Percentiles rank a stretch among this genome's conserved stretches.
These are phyloP conservation scores for Metridium senile DNA, from an alignment of 92 coral and sea anemone genomes.

Conservation along the genomic window DNA sequence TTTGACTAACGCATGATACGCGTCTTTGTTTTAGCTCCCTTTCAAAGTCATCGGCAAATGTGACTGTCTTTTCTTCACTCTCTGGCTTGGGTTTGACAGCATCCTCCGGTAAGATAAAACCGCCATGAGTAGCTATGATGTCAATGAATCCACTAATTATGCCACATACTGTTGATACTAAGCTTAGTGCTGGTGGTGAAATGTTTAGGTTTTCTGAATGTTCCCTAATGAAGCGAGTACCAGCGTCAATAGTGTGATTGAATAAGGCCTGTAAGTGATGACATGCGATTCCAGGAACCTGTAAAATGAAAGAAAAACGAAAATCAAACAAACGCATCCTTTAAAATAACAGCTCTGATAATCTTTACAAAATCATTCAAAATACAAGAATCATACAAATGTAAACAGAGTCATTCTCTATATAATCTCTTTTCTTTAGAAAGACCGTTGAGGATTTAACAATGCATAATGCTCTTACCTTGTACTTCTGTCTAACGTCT, in stretches of 20 bases:
- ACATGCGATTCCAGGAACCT: slow-evolving; percentile 67
- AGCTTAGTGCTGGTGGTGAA: slow-evolving; percentile 73
- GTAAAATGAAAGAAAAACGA: neutral
- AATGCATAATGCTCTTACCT: too few relatives aligned
- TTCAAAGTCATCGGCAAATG: slow-evolving; percentile 64
- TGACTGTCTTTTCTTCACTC: slow-evolving; percentile 63
- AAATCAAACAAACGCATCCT: too few relatives aligned
- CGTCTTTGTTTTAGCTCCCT: slow-evolving; percentile 35
- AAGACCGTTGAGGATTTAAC: too few relatives aligned
- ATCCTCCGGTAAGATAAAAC: slow-evolving; percentile 27
- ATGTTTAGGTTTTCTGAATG: slow-evolving; percentile 65
- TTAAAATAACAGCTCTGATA: too few relatives aligned
- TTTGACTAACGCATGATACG: slow-evolving; percentile 61
- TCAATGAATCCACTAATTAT: slow-evolving; percentile 80
- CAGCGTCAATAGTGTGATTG: slow-evolving; percentile 74
- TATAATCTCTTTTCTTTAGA: too few relatives aligned
- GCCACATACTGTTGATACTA: slow-evolving; percentile 71
- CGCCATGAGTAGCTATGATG: slow-evolving; percentile 62
- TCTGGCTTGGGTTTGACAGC: slow-evolving; percentile 25
- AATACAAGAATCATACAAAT: too few relatives aligned
- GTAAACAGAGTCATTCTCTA: too few relatives aligned
- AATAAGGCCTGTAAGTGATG: slow-evolving; percentile 68
- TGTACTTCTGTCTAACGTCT: slow-evolving; percentile 56
- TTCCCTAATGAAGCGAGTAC: slow-evolving; percentile 67
- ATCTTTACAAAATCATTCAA: too few relatives aligned